A percentile compares a stretch with the other conserved stretches of the same genome.
phyloP scores from a whole-genome alignment of 2,113 vertebrate genomes.

The Bos javanicus region DNA sequence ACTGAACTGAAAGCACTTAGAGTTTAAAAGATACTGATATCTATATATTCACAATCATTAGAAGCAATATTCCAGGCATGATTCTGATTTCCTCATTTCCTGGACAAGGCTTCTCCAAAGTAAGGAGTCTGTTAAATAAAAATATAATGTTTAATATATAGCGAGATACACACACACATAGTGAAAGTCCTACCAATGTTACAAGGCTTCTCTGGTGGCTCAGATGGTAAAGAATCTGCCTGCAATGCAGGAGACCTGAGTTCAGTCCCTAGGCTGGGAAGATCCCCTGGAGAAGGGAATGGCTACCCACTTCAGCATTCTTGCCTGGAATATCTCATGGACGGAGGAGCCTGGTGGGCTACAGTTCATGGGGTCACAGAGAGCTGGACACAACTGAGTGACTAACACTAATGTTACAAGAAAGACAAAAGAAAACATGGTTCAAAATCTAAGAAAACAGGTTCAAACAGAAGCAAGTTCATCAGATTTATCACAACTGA shows the following conservation, averaged over 20 bases:
- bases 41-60: neutral
- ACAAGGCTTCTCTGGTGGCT: neutral
- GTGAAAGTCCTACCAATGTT: neutral
- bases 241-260: neutral
- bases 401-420: neutral
- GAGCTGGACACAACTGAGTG: neutral
- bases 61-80: neutral
- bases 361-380: neutral
- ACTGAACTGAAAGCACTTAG: too few relatives aligned
- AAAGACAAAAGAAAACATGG: neutral
- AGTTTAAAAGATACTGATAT: neutral
- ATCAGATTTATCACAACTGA: neutral
- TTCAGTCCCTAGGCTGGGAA: neutral
- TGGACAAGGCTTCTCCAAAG: neutral
- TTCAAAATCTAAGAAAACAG: neutral
- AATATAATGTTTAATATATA: neutral
- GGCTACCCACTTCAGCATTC: neutral
- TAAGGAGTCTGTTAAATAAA: neutral
- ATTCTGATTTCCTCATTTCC: neutral
- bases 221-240: neutral
- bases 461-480: neutral
- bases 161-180: fast-evolving
- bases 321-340: neutral
- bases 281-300: neutral
- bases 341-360: neutral